A percentile compares a stretch with the other conserved stretches of the same genome.
Evolutionary conservation across 2,113 vertebrate genomes (phyloP).

Genomic region (Manacus vitellinus): DNA sequence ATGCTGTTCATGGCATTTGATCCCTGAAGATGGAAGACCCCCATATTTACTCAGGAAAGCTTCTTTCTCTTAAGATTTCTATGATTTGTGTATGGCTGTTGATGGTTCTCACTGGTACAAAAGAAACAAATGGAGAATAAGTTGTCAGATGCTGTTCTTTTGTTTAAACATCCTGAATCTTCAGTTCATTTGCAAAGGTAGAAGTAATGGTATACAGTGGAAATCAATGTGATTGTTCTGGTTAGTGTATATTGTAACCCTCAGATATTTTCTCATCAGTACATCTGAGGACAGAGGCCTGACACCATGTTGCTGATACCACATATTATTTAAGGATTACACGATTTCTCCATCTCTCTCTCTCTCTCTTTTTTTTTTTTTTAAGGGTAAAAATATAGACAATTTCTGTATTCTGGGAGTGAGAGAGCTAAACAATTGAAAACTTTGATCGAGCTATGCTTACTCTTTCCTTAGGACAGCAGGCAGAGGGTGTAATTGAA

Average conservation of each 20-base stretch:
- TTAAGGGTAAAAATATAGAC: neutral
- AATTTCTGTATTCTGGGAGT: neutral
- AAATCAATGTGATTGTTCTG: neutral
- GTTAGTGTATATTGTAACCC: neutral
- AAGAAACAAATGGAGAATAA: slow-evolving; percentile 35
- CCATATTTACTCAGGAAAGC: neutral
- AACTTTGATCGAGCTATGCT: neutral
- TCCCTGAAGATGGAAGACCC: neutral
- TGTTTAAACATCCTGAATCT: slow-evolving; percentile 21
- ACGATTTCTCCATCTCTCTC: neutral
- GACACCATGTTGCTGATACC: neutral
- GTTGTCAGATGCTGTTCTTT: slow-evolving; percentile 42
- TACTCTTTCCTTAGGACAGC: neutral
- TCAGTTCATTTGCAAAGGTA: slow-evolving; percentile 12
- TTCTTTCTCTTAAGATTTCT: neutral
- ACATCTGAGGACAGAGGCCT: neutral
- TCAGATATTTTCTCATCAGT: neutral
- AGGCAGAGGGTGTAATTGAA: neutral
- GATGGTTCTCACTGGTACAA: neutral
- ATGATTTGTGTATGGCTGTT: neutral
- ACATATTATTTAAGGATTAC: neutral
- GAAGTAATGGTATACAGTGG: neutral
- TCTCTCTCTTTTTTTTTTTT: neutral
- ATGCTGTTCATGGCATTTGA: slow-evolving; percentile 1
- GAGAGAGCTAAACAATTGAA: neutral